These are phyloP conservation scores for Phaonia tiefii DNA, from an alignment of 2,888 invertebrate species.

Conservation along the genomic window DNA sequence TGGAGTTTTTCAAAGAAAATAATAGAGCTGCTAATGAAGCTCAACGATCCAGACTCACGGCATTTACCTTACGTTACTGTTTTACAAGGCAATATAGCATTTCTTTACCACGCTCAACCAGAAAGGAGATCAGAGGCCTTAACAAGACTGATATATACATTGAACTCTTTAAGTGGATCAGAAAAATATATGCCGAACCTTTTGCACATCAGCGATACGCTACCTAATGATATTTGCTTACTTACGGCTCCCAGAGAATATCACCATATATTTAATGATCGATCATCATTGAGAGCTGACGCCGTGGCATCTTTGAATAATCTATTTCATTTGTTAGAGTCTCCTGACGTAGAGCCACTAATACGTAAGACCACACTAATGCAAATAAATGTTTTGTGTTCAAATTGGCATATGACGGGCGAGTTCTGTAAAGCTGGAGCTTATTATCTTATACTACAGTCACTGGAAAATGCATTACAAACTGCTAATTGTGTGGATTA, in stretches of 20 bases:
- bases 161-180: slow-evolving; percentile 69
- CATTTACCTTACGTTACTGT: slow-evolving; percentile 69
- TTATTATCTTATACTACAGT: slow-evolving; percentile 70
- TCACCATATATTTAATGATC: slow-evolving; percentile 71
- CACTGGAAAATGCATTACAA: slow-evolving; percentile 72
- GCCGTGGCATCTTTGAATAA: slow-evolving; percentile 68
- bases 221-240: slow-evolving; percentile 74
- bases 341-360: slow-evolving; percentile 73
- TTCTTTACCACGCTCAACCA: slow-evolving; percentile 73
- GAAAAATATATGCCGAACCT: slow-evolving; percentile 71
- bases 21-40: slow-evolving; percentile 69
- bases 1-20: slow-evolving; percentile 68
- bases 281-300: slow-evolving; percentile 33
- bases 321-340: slow-evolving; percentile 74
- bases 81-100: slow-evolving; percentile 75
- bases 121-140: slow-evolving; percentile 73
- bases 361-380: slow-evolving; percentile 76
- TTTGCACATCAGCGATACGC: slow-evolving; percentile 70
- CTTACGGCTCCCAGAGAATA: slow-evolving; percentile 70
- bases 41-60: slow-evolving; percentile 74
- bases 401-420: slow-evolving; percentile 71
- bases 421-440: slow-evolving; percentile 71
- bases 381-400: slow-evolving; percentile 76
- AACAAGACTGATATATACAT: slow-evolving; percentile 72
- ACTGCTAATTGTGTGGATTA: slow-evolving; percentile 69